Evolutionary conservation across 2,797 vertebrate genomes (phyloP).

Genomic region (Pteropus rufus): DNA sequence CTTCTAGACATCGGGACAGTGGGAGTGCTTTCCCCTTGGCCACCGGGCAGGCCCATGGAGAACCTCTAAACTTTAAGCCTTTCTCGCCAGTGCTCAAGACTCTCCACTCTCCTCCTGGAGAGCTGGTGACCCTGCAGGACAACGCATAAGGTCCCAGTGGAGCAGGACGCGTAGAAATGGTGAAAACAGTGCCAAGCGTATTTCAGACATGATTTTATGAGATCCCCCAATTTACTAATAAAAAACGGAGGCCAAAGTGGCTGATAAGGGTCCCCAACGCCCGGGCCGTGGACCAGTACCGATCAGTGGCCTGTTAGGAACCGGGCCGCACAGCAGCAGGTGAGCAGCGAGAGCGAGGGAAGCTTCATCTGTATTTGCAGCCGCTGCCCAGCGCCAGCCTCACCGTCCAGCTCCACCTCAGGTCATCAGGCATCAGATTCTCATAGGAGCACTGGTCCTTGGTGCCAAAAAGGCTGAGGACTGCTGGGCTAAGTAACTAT

Average conservation of each 20-base stretch:
- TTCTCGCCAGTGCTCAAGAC: background rate
- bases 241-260: background rate
- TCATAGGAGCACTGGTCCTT: too few species aligned
- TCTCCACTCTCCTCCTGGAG: background rate
- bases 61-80: background rate
- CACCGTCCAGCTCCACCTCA: too few species aligned
- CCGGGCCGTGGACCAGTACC: too few species aligned
- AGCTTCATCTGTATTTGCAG: too few species aligned
- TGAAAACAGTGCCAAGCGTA: background rate
- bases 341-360: too few species aligned
- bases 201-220: background rate
- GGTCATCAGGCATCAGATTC: too few species aligned
- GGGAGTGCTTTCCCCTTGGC: background rate
- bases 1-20: rapidly evolving
- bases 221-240: background rate
- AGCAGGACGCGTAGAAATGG: background rate
- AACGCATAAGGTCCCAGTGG: background rate
- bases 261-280: too few species aligned
- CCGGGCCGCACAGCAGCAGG: too few species aligned
- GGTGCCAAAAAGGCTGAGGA: too few species aligned
- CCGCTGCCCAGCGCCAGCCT: too few species aligned
- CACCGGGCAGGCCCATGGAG: background rate
- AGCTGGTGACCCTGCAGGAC: background rate
- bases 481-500: background rate
- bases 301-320: too few species aligned